Percentiles rank a stretch among this genome's conserved stretches.
phyloP scores from a whole-genome alignment of 2,113 vertebrate genomes.

The Gambusia affinis region DNA sequence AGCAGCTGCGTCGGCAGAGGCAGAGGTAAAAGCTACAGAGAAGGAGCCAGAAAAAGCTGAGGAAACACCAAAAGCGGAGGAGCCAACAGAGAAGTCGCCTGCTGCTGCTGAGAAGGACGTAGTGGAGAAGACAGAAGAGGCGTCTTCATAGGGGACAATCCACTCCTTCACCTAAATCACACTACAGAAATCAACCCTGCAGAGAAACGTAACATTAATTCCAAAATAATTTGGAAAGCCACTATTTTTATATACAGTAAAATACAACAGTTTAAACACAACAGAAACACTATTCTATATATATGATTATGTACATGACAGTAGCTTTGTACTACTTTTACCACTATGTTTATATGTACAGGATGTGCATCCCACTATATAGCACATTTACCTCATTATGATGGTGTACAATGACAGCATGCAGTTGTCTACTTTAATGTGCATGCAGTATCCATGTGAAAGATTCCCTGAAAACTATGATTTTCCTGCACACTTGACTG shows the following conservation, averaged over 20 bases:
- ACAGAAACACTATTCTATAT: slow-evolving; percentile 26
- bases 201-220: slow-evolving; percentile 26
- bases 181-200: slow-evolving; percentile 42
- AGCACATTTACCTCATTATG: slow-evolving; percentile 70
- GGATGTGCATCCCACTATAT: slow-evolving; percentile 66
- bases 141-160: slow-evolving; percentile 72
- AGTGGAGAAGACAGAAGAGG: slow-evolving; percentile 70
- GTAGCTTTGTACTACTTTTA: slow-evolving; percentile 54
- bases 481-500: slow-evolving; percentile 21
- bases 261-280: slow-evolving; percentile 31
- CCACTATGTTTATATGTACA: slow-evolving; percentile 72
- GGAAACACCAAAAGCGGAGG: slow-evolving; percentile 47
- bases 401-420: slow-evolving; percentile 57
- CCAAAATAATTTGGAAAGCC: slow-evolving; percentile 33
- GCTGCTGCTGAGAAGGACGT: slow-evolving; percentile 43
- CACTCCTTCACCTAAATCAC: slow-evolving; percentile 35
- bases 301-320: slow-evolving; percentile 46
- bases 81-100: slow-evolving; percentile 41
- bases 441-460: slow-evolving; percentile 61
- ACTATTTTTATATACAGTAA: slow-evolving; percentile 33
- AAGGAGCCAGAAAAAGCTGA: slow-evolving; percentile 32
- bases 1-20: background rate
- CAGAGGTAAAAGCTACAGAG: background rate
- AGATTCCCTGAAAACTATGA: slow-evolving; percentile 14
- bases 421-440: slow-evolving; percentile 38